A percentile compares a stretch with the other conserved stretches of the same genome.
Evolutionary conservation across 2,797 vertebrate genomes (phyloP).

Genomic region (Borostomias antarcticus): DNA sequence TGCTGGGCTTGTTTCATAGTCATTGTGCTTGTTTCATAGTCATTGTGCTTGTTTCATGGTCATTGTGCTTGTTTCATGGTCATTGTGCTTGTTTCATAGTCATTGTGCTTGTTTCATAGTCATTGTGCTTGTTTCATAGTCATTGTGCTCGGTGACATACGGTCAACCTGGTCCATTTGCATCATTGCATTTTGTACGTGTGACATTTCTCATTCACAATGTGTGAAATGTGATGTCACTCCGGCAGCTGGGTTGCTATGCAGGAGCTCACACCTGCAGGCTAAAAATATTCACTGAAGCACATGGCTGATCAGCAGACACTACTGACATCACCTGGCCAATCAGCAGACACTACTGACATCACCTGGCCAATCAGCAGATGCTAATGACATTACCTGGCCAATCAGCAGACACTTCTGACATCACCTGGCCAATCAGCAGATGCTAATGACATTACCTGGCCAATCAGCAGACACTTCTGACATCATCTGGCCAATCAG

Average conservation of each 20-base stretch:
- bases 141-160: no score
- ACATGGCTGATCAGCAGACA: conserved; percentile 1
- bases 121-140: no score
- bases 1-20: background rate
- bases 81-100: no score
- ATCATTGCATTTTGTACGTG: background rate
- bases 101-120: no score
- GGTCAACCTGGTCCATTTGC: background rate
- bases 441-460: background rate
- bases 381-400: no score
- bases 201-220: background rate
- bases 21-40: no score
- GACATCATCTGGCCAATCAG: background rate
- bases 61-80: no score
- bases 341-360: conserved; percentile 5
- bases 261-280: conserved; percentile 23
- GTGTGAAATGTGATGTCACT: conserved; percentile 5
- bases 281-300: conserved; percentile 16
- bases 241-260: conserved; percentile 13
- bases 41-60: no score
- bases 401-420: background rate
- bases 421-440: background rate
- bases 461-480: no score
- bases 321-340: background rate
- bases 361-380: no score